A percentile compares a stretch with the other conserved stretches of the same genome.
phyloP scores from a whole-genome alignment of 2,797 vertebrate genomes.

The Streptopelia turtur region DNA sequence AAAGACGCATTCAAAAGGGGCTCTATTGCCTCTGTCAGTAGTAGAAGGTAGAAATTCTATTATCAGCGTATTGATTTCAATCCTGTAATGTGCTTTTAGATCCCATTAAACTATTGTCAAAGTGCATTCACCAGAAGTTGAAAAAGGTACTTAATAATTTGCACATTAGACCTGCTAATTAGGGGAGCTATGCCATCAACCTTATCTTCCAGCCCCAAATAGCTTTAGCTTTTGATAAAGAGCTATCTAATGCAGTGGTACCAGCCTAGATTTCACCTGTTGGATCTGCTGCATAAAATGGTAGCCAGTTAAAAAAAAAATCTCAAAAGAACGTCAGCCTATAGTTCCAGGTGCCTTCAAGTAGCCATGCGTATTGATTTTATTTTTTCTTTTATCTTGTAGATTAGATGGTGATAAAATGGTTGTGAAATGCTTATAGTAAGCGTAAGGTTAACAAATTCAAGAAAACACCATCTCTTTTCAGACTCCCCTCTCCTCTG shows the following conservation, averaged over 20 bases:
- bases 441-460: background rate
- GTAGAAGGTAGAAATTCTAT: constrained; percentile 53
- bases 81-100: constrained; percentile 69
- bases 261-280: background rate
- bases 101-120: constrained; percentile 70
- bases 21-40: constrained; percentile 36
- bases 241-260: background rate
- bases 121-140: constrained; percentile 66
- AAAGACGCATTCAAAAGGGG: constrained; percentile 45
- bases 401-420: background rate
- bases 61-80: constrained; percentile 55
- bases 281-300: background rate
- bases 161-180: constrained; percentile 70
- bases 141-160: constrained; percentile 74
- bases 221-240: constrained; percentile 48
- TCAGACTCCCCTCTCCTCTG: background rate
- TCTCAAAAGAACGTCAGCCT: background rate
- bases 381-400: background rate
- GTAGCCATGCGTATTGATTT: background rate
- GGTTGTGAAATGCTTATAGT: background rate
- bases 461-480: background rate
- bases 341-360: background rate
- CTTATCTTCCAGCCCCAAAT: constrained; percentile 36
- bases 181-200: constrained; percentile 55
- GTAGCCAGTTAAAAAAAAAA: background rate